Evolutionary conservation across 2,888 invertebrate species (phyloP).

Genomic region (Morpho helenor): DNA sequence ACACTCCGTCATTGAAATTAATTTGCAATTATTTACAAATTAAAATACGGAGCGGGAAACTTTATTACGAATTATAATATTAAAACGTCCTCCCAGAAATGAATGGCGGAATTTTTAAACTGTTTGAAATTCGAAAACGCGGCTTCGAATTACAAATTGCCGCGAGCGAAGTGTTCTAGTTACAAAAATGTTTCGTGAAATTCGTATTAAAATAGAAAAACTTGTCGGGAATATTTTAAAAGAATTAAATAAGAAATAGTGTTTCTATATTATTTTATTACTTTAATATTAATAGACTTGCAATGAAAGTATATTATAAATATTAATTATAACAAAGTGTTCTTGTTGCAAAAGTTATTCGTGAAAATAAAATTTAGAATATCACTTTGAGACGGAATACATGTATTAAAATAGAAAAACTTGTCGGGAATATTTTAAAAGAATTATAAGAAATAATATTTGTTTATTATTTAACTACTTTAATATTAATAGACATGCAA

Average conservation of each 20-base stretch:
- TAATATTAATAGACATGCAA: too few species aligned
- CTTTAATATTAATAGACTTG: too few species aligned
- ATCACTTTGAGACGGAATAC: background rate
- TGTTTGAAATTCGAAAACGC: constrained; percentile 29
- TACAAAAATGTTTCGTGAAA: background rate
- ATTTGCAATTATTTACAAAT: constrained; percentile 17
- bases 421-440: too few species aligned
- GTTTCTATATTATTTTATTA: too few species aligned
- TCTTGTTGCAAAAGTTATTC: too few species aligned
- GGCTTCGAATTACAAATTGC: constrained; percentile 31
- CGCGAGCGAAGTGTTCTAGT: constrained; percentile 3
- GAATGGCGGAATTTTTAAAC: constrained; percentile 19
- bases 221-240: too few species aligned
- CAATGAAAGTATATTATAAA: too few species aligned
- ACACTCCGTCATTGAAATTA: constrained; percentile 22
- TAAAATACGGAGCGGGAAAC: constrained; percentile 3
- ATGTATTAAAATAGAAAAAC: too few species aligned
- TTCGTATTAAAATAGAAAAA: background rate
- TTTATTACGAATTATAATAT: background rate
- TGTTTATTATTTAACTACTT: too few species aligned
- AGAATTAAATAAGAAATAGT: too few species aligned
- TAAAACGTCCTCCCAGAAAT: constrained; percentile 3
- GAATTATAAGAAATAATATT: too few species aligned
- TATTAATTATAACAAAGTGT: too few species aligned
- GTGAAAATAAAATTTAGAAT: constrained; percentile 3